These are phyloP conservation scores for Parauchenoglanis ngamensis DNA, from an alignment of 2,797 vertebrate genomes.

Conservation along the genomic window DNA sequence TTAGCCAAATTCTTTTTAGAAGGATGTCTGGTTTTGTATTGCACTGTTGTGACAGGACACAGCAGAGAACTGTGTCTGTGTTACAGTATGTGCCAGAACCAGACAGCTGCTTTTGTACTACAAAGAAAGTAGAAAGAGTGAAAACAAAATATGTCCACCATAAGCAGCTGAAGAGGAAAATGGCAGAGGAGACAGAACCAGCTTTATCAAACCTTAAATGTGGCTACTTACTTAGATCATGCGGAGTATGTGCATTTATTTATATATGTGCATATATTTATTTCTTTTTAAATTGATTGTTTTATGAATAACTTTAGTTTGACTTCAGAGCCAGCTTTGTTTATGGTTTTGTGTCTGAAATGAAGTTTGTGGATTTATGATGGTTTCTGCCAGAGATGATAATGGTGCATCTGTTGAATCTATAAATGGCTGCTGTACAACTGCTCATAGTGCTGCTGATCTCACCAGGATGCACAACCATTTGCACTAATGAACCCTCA, in stretches of 20 bases:
- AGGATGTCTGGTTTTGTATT: constrained; percentile 29
- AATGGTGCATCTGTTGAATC: constrained; percentile 26
- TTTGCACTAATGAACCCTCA: constrained; percentile 46
- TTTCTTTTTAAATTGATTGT: not conserved
- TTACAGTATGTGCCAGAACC: not conserved
- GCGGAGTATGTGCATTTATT: not conserved
- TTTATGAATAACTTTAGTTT: constrained; percentile 18
- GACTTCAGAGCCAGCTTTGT: constrained; percentile 14
- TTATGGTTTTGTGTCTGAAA: constrained; percentile 10
- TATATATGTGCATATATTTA: not conserved
- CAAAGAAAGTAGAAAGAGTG: constrained; percentile 1
- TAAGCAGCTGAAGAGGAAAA: constrained; percentile 2
- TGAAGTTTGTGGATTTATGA: constrained; percentile 23
- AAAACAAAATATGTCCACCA: not conserved
- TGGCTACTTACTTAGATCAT: not conserved
- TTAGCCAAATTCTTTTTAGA: constrained; percentile 13
- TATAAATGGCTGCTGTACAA: constrained; percentile 12
- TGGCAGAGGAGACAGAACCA: not conserved
- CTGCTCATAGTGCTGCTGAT: constrained; percentile 23
- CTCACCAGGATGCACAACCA: constrained; percentile 17
- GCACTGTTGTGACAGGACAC: not conserved
- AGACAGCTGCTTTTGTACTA: constrained; percentile 6
- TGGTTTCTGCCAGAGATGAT: constrained; percentile 8
- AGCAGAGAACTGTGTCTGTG: not conserved
- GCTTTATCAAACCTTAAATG: not conserved